A percentile compares a stretch with the other conserved stretches of the same genome.
Evolutionary conservation across 2,113 vertebrate species (phyloP).

Genomic region (Notarius lentiginosus): DNA sequence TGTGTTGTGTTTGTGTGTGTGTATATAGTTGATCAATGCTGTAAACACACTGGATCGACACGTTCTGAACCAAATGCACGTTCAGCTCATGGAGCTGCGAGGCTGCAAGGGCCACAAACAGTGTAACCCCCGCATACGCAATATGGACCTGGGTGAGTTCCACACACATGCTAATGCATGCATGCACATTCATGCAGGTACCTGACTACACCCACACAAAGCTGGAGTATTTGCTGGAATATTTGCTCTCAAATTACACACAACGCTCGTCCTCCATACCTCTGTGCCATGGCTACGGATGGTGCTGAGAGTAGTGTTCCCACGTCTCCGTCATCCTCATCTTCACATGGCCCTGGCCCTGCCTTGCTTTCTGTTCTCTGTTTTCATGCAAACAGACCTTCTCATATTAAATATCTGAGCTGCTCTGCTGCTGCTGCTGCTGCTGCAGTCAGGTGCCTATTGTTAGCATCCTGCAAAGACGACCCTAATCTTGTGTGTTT

Average conservation of each 20-base stretch:
- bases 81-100: slow-evolving; percentile 92
- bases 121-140: slow-evolving; percentile 78
- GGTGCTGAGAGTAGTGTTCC: slow-evolving; percentile 23
- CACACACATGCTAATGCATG: slow-evolving; percentile 4
- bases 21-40: slow-evolving; percentile 83
- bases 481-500: not conserved
- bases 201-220: slow-evolving; percentile 11
- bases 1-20: not conserved
- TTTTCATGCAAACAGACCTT: slow-evolving; percentile 47
- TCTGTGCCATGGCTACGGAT: not conserved
- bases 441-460: slow-evolving; percentile 3
- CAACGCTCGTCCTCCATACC: not conserved
- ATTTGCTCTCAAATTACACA: not conserved
- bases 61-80: slow-evolving; percentile 84
- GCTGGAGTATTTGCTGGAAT: not conserved
- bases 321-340: slow-evolving; percentile 54
- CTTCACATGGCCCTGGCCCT: slow-evolving; percentile 49
- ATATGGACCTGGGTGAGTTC: slow-evolving; percentile 84
- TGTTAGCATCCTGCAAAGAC: not conserved
- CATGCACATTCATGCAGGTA: slow-evolving; percentile 17
- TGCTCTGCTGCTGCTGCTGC: slow-evolving; percentile 20
- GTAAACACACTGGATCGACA: slow-evolving; percentile 86
- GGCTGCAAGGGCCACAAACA: slow-evolving; percentile 92
- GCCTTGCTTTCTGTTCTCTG: slow-evolving; percentile 56
- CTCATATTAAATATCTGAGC: slow-evolving; percentile 4